A percentile compares a stretch with the other conserved stretches of the same genome.
Evolutionary conservation across 2,113 vertebrate species (phyloP).

Genomic region (Alligator mississippiensis): DNA sequence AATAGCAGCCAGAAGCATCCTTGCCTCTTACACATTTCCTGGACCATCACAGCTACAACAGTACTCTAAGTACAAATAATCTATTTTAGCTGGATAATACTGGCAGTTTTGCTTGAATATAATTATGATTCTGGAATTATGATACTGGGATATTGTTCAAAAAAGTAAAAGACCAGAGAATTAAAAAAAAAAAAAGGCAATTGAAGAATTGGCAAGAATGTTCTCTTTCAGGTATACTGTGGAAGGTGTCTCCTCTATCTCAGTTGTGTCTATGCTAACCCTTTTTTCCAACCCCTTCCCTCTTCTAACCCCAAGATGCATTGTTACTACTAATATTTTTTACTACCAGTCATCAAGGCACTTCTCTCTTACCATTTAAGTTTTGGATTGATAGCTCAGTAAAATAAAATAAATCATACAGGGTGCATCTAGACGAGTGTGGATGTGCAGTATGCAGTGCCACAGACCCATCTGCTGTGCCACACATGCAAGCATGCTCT

Average conservation of each 20-base stretch:
- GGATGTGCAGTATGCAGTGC: too few species aligned
- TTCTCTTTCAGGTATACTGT: neutral
- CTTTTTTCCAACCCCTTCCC: too few species aligned
- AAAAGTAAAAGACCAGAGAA: neutral
- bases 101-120: neutral
- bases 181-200: neutral
- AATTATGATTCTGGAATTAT: neutral
- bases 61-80: neutral
- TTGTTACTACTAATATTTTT: neutral
- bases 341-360: neutral
- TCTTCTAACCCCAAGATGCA: neutral
- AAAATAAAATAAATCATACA: neutral
- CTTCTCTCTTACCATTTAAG: neutral
- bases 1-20: too few species aligned
- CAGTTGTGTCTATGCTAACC: neutral
- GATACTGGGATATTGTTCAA: neutral
- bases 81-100: neutral
- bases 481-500: too few species aligned
- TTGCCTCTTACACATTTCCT: too few species aligned
- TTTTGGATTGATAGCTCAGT: neutral
- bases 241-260: neutral
- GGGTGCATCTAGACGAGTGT: too few species aligned
- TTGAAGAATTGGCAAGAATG: neutral
- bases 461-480: too few species aligned
- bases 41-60: too few species aligned